Percentiles rank a stretch among this genome's conserved stretches.
These are phyloP conservation scores for Ciconia stormi DNA, from an alignment of 2,113 vertebrate species.

Conservation along the genomic window DNA sequence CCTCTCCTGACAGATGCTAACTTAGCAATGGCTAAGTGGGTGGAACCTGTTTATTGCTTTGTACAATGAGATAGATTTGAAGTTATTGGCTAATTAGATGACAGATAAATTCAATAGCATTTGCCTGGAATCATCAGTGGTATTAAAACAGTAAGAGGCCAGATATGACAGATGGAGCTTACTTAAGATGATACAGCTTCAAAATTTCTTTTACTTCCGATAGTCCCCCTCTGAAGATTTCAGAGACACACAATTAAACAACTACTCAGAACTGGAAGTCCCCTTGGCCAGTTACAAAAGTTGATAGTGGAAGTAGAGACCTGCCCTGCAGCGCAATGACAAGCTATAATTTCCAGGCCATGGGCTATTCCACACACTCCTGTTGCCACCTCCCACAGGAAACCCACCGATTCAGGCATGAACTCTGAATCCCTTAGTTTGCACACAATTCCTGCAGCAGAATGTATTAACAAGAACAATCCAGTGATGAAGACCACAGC, in stretches of 20 bases:
- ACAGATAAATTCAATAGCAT: constrained; percentile 59
- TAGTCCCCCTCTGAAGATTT: background rate
- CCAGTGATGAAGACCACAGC: background rate
- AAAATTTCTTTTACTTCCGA: background rate
- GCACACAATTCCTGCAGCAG: background rate
- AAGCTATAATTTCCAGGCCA: background rate
- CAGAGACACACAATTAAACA: background rate
- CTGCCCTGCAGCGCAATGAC: background rate
- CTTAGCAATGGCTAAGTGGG: background rate
- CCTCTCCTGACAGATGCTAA: background rate
- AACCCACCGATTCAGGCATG: accelerated
- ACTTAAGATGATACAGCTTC: constrained; percentile 41
- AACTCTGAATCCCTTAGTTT: background rate
- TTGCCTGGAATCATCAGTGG: constrained; percentile 42
- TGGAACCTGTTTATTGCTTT: constrained; percentile 55
- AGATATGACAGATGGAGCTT: constrained; percentile 65
- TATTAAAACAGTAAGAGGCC: constrained; percentile 58
- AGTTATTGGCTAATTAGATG: constrained; percentile 68
- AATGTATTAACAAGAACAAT: background rate
- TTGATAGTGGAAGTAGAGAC: background rate
- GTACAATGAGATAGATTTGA: background rate
- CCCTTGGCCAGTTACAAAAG: background rate
- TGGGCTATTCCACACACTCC: background rate
- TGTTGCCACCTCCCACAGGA: background rate
- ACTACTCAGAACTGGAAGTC: background rate